Percentiles rank a stretch among this genome's conserved stretches.
Conservation (phyloP, 2,113 vertebrate species). For the Glaucidium brasilianum region DNA sequence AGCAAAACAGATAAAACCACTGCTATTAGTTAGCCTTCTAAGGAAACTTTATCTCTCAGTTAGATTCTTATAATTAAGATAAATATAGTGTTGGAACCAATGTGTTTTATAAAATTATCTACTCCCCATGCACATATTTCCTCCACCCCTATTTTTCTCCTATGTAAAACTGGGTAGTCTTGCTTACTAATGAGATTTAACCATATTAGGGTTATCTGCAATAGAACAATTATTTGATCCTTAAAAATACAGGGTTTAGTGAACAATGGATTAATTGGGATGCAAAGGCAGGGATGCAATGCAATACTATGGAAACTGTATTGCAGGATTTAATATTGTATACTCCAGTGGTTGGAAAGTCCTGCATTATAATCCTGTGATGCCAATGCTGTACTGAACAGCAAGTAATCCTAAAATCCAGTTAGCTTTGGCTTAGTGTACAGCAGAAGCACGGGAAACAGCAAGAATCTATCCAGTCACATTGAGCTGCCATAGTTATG, state of each 20-base stretch:
- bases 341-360: background rate
- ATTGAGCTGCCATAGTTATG: background rate
- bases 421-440: background rate
- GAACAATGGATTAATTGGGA: background rate
- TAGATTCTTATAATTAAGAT: background rate
- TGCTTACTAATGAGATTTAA: background rate
- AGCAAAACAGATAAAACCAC: background rate
- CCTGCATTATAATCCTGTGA: background rate
- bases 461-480: background rate
- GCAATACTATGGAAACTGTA: background rate
- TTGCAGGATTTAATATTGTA: background rate
- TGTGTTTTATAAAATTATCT: background rate
- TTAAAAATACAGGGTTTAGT: background rate
- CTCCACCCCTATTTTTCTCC: background rate
- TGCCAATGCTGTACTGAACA: background rate
- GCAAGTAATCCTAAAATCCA: conserved; percentile 14
- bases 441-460: background rate
- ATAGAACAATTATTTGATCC: background rate
- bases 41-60: background rate
- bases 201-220: background rate
- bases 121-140: background rate
- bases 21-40: background rate
- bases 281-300: background rate
- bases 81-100: background rate
- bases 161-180: background rate